phyloP scores from a whole-genome alignment of 2,888 invertebrate species.

The Ypsolopha sequella region DNA sequence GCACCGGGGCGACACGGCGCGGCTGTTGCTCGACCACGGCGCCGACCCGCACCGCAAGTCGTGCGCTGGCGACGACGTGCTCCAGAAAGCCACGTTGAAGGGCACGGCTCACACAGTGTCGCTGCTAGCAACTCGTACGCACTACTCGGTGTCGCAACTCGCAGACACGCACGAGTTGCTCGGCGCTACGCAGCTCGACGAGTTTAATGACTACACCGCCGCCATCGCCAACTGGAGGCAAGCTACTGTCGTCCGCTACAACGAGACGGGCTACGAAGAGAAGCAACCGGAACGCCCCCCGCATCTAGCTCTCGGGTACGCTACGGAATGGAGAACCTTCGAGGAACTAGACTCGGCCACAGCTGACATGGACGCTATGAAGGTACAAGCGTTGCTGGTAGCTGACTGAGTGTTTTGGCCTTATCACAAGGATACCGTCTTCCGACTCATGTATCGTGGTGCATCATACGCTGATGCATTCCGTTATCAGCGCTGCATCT shows the following conservation, averaged over 20 bases:
- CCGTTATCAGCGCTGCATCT: no score
- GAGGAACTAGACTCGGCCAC: no score
- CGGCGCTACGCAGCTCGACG: conserved; percentile 88
- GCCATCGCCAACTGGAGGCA: conserved; percentile 84
- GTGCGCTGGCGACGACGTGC: conserved; percentile 88
- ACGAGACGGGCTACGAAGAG: no score
- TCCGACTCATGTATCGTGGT: conserved; percentile 79
- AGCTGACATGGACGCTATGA: no score
- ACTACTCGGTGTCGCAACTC: conserved; percentile 75
- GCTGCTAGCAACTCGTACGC: conserved; percentile 74
- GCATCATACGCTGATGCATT: no score
- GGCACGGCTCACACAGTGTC: conserved; percentile 77
- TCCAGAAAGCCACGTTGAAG: conserved; percentile 77
- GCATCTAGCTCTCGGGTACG: no score
- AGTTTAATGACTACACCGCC: conserved; percentile 80
- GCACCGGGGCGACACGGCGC: conserved; percentile 85
- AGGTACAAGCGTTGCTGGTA: conserved; percentile 89
- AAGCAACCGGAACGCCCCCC: no score
- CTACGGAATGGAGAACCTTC: no score
- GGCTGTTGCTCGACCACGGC: conserved; percentile 81
- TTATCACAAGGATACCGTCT: conserved; percentile 89
- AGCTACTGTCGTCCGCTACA: conserved; percentile 72
- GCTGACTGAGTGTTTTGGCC: conserved; percentile 89
- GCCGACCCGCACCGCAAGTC: conserved; percentile 84
- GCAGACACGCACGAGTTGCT: conserved; percentile 92